Conservation (phyloP, 30 jellyfish, hydroid and myxozoan species). For the Sanderia malayensis region DNA sequence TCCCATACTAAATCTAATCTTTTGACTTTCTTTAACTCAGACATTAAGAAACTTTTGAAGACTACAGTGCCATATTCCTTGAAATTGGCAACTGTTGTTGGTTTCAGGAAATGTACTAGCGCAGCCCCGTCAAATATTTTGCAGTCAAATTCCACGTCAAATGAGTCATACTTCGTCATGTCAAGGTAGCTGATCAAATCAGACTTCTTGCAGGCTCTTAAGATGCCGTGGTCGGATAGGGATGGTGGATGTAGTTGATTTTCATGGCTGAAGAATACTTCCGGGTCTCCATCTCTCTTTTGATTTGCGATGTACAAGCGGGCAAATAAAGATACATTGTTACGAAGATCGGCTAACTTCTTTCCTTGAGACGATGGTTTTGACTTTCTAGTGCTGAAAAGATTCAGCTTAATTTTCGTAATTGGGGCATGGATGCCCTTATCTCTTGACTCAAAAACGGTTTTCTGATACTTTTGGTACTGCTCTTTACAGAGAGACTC, state of each 20-base stretch:
- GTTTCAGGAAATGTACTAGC: slow-evolving; percentile 25
- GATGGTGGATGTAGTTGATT: too few relatives aligned
- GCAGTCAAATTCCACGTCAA: too few relatives aligned
- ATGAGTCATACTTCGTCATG: slow-evolving; percentile 6
- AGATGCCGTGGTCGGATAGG: slow-evolving; percentile 27
- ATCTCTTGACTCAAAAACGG: neutral
- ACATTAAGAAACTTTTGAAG: slow-evolving; percentile 7
- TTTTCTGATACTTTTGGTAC: slow-evolving; percentile 13
- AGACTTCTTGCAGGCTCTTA: slow-evolving; percentile 31
- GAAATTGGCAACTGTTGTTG: slow-evolving; percentile 21
- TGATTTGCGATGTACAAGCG: slow-evolving; percentile 46
- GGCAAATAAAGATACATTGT: slow-evolving; percentile 31
- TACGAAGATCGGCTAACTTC: too few relatives aligned
- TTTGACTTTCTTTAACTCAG: slow-evolving; percentile 5
- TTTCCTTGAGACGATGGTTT: neutral
- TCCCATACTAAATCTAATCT: slow-evolving; percentile 41
- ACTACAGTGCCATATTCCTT: slow-evolving; percentile 11
- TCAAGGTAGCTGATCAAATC: slow-evolving; percentile 20
- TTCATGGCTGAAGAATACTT: slow-evolving; percentile 22
- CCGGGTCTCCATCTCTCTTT: slow-evolving; percentile 39
- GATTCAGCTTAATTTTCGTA: slow-evolving; percentile 4
- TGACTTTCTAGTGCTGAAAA: neutral
- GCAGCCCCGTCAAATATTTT: slow-evolving; percentile 40
- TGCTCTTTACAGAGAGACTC: slow-evolving; percentile 30
- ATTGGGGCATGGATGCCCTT: too few relatives aligned